Evolutionary conservation across 2,113 vertebrate genomes (phyloP), one percentile per base, ranked within the genome.

Genomic region (Porphyrio hochstetteri): DNA sequence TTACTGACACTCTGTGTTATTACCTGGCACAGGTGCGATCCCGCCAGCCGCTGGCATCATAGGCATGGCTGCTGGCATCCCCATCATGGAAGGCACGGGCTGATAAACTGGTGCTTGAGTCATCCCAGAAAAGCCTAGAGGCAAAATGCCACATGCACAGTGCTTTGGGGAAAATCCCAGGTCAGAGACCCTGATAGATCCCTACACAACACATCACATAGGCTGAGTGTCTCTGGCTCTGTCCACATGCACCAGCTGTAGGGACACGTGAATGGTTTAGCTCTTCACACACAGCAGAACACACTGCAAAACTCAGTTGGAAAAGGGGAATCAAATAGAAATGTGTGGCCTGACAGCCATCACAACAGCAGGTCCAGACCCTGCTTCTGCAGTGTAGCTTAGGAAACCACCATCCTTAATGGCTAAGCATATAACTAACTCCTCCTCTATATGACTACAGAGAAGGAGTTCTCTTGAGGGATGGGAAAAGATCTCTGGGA

Each of bases 51-150:
- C 87, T 59, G 98, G 97, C 92, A 98, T 96, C 96, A 97, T 38
- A 88, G 98, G 98, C 97, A 98, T 91, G 83, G 97, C 92, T 35
- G 93, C 82, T 12, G 98, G 97, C 96, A 99, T 96, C 55, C 95
- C 97, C 91, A 97, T 86, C 98, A 99, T 97, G 56, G 98, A 96
- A 40, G 97, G 98, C 95, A 96, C 36, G 52, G 95, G 95, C 88
- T 98, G 98, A 92, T 98, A 99, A 50, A 93, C 71, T 27, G 98
- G 98, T 96, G 98, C 93, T 83, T 97, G 96, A 70, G 98, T 91
- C 95, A 97, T 96, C 44, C 98, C 97, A 76, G 98, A 67, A 68
- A 98, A 98, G 87, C 98, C 99, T 99, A 48, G 79, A 82, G 25
- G 65, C 33, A 82, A 91, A 65, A 63, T 24, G 65, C 9, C 71